phyloP scores from a whole-genome alignment of 2,113 vertebrate species.

The Mystacornis crossleyi region DNA sequence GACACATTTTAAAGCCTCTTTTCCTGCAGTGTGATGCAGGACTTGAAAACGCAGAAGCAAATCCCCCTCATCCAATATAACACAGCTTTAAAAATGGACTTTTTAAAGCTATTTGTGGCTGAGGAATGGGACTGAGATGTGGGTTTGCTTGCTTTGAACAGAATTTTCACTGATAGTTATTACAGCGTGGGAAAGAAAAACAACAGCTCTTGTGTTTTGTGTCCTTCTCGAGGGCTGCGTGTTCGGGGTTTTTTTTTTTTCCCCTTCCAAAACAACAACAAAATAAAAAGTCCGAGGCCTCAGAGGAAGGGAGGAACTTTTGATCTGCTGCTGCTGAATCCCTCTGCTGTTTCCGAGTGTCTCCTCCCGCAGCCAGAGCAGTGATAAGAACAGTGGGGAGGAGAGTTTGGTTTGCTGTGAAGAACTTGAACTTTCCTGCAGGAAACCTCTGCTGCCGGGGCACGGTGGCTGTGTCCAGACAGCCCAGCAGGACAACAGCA shows the following conservation, averaged over 20 bases:
- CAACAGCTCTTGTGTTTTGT: neutral
- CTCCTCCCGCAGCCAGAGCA: neutral
- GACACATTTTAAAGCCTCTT: neutral
- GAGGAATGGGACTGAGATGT: neutral
- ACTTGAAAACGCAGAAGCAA: neutral
- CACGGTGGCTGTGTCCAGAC: accelerated
- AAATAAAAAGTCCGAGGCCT: neutral
- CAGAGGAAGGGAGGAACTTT: neutral
- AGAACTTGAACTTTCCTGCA: neutral
- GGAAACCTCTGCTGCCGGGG: neutral
- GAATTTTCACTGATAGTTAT: neutral
- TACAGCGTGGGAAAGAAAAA: neutral
- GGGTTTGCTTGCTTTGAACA: neutral
- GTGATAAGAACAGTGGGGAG: neutral
- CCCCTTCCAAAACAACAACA: neutral
- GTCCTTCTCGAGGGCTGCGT: neutral
- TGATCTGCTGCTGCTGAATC: neutral
- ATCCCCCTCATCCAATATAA: neutral
- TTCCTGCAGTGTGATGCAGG: neutral
- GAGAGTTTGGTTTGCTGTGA: neutral
- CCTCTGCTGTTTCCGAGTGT: neutral
- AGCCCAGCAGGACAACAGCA: accelerated
- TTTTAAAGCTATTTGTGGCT: neutral
- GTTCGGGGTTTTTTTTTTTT: neutral
- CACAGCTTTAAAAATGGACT: neutral